Percentiles rank a stretch among this genome's conserved stretches.
These are phyloP conservation scores for Phrynosoma platyrhinos DNA, from an alignment of 2,113 vertebrate species.

Conservation along the genomic window DNA sequence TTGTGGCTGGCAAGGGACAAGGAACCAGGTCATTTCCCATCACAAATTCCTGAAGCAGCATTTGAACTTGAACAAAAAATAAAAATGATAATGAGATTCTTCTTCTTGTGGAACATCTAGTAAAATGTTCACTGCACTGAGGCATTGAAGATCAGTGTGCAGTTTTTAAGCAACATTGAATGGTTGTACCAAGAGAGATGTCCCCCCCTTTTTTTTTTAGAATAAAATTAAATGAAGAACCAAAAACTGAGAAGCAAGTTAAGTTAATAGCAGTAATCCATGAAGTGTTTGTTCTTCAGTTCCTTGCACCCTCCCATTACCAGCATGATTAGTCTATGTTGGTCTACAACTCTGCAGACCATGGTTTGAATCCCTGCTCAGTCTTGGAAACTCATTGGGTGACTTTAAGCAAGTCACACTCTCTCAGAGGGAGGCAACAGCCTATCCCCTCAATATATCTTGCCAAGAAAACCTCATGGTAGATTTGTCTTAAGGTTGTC, in stretches of 20 bases:
- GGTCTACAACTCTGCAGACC: too few relatives aligned
- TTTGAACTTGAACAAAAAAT: neutral
- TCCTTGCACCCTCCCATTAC: too few relatives aligned
- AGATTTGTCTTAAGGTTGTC: too few relatives aligned
- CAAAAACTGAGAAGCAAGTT: neutral
- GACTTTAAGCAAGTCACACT: too few relatives aligned
- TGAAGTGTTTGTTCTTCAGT: neutral
- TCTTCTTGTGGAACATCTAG: neutral
- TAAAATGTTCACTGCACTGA: neutral
- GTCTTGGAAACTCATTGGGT: too few relatives aligned
- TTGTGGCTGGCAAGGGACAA: neutral
- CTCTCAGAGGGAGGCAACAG: too few relatives aligned
- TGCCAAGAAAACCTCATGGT: too few relatives aligned
- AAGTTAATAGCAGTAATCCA: neutral
- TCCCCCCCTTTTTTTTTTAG: neutral
- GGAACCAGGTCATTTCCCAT: neutral
- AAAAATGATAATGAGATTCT: slow-evolving; percentile 3
- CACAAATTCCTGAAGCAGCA: slow-evolving; percentile 1
- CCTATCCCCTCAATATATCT: too few relatives aligned
- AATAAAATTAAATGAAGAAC: neutral
- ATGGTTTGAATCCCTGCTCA: too few relatives aligned
- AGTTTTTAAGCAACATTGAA: neutral
- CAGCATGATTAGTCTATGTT: too few relatives aligned
- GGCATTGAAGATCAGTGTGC: neutral
- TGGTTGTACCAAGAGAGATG: neutral